These are phyloP conservation scores for Bilobella aurantiaca DNA, from an alignment of 1,140 invertebrate species.

Conservation along the genomic window DNA sequence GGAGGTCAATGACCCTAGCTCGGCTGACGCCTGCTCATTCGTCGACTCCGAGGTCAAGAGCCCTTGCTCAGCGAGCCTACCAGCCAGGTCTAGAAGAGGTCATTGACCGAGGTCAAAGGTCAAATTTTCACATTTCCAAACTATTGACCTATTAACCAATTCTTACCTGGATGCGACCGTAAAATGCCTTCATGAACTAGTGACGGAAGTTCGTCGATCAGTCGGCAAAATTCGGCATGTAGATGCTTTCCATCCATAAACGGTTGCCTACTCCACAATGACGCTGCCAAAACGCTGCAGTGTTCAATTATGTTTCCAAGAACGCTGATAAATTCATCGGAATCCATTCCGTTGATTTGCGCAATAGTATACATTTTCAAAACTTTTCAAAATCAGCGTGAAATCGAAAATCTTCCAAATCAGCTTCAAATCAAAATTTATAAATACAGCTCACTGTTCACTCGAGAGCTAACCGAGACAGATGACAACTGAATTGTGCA, in stretches of 20 bases:
- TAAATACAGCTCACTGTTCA: background rate
- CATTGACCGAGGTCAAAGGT: background rate
- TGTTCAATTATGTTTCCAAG: slow-evolving; percentile 57
- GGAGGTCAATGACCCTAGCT: slow-evolving; percentile 44
- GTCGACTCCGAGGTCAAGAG: slow-evolving; percentile 50
- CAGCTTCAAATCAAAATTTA: background rate
- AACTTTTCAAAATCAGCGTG: slow-evolving; percentile 1
- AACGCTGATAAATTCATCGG: slow-evolving; percentile 48
- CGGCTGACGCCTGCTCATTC: slow-evolving; percentile 50
- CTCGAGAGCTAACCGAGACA: too few species aligned
- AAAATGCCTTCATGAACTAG: slow-evolving; percentile 40
- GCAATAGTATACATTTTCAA: slow-evolving; percentile 11
- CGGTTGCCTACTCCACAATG: slow-evolving; percentile 46
- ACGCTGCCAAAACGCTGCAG: slow-evolving; percentile 46
- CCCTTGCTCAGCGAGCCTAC: slow-evolving; percentile 46
- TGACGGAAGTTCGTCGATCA: slow-evolving; percentile 47
- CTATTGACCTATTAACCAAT: background rate
- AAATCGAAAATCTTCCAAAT: too few species aligned
- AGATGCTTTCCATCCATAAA: slow-evolving; percentile 46
- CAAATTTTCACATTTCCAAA: slow-evolving; percentile 12
- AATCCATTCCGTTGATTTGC: slow-evolving; percentile 47
- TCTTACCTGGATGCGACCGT: slow-evolving; percentile 6
- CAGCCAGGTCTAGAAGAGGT: slow-evolving; percentile 51
- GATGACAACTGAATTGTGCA: too few species aligned
- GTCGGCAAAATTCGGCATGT: slow-evolving; percentile 45